Evolutionary conservation across 2,113 vertebrate species (phyloP).

Genomic region (Melanerpes aurifrons): DNA sequence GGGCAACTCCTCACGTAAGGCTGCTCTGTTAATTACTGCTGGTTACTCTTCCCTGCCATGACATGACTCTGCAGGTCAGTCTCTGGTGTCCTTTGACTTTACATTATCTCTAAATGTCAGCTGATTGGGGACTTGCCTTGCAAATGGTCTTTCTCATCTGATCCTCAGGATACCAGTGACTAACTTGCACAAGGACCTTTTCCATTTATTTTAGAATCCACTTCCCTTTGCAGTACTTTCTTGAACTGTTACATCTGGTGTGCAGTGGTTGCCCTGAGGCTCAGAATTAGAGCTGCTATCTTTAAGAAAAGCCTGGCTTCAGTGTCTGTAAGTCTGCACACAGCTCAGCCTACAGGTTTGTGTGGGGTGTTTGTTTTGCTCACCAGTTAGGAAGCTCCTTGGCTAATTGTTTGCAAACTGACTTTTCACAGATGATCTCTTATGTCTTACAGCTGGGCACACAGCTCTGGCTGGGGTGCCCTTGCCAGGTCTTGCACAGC

Average conservation of each 20-base stretch:
- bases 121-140: neutral
- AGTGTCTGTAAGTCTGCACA: neutral
- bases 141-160: neutral
- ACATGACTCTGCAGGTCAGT: neutral
- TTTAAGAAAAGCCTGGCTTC: neutral
- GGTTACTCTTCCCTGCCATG: neutral
- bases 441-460: slow-evolving; percentile 4
- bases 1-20: neutral
- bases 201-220: neutral
- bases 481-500: slow-evolving; percentile 42
- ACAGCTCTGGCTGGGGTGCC: neutral
- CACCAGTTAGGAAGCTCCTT: neutral
- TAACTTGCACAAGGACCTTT: neutral
- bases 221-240: neutral
- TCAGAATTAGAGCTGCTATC: neutral
- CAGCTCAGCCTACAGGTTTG: neutral
- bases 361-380: neutral
- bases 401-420: slow-evolving; percentile 26
- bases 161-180: neutral
- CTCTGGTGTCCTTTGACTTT: neutral
- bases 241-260: neutral
- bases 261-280: slow-evolving; percentile 1
- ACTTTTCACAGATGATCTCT: neutral
- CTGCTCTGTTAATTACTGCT: neutral
- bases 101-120: neutral